phyloP scores from a whole-genome alignment of 2,888 invertebrate genomes.

The Plutella xylostella region DNA sequence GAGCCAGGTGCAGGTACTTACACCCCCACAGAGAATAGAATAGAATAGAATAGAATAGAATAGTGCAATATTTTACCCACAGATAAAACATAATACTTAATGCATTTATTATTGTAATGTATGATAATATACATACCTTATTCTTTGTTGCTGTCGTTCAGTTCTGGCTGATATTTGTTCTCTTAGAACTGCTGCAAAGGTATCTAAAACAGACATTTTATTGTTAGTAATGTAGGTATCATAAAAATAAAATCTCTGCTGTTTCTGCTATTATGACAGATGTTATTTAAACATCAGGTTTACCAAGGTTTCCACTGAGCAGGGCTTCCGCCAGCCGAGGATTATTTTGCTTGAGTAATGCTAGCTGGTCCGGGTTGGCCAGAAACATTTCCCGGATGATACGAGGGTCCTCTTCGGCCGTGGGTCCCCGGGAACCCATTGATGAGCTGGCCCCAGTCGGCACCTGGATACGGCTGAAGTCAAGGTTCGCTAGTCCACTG shows the following conservation, averaged over 20 bases:
- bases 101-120: background rate
- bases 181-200: conserved; percentile 81
- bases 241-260: too few species aligned
- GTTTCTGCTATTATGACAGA: too few species aligned
- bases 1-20: too few species aligned
- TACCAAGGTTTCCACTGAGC: conserved; percentile 84
- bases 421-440: conserved; percentile 40
- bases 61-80: too few species aligned
- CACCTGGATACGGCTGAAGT: conserved; percentile 89
- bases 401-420: conserved; percentile 83
- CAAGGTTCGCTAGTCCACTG: conserved; percentile 72
- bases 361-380: conserved; percentile 90
- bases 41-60: too few species aligned
- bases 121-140: conserved; percentile 45
- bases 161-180: conserved; percentile 87
- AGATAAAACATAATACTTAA: too few species aligned
- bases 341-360: conserved; percentile 93
- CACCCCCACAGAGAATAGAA: too few species aligned
- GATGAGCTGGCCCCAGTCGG: conserved; percentile 63
- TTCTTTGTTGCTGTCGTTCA: conserved; percentile 84
- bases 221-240: too few species aligned
- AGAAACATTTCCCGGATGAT: conserved; percentile 88
- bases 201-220: too few species aligned
- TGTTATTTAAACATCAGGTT: conserved; percentile 20
- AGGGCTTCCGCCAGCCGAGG: conserved; percentile 92